These are phyloP conservation scores for Linnaemya tessellans DNA, from an alignment of 2,888 invertebrate genomes.

Conservation along the genomic window DNA sequence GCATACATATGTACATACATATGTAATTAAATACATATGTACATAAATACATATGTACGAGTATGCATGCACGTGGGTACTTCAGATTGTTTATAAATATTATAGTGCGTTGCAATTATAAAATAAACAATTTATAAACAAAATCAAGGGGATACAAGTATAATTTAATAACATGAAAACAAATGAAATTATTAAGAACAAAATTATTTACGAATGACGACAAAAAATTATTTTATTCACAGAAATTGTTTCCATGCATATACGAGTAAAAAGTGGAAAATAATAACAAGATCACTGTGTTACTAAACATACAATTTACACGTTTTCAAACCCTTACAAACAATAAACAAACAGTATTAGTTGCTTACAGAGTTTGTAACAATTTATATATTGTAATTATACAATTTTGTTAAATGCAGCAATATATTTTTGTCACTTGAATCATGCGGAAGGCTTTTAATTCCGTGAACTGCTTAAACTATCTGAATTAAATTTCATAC, in stretches of 20 bases:
- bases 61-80: background rate
- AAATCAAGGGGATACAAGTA: slow-evolving; percentile 11
- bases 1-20: too few species aligned
- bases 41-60: too few species aligned
- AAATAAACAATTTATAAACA: slow-evolving; percentile 19
- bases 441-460: too few species aligned
- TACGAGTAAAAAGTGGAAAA: slow-evolving; percentile 16
- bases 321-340: slow-evolving; percentile 13
- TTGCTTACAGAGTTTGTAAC: background rate
- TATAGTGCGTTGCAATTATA: slow-evolving; percentile 39
- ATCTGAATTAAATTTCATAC: too few species aligned
- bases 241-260: slow-evolving; percentile 44
- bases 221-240: slow-evolving; percentile 10
- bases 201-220: background rate
- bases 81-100: background rate
- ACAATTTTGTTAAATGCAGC: too few species aligned
- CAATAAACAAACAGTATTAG: background rate
- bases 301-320: slow-evolving; percentile 8
- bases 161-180: slow-evolving; percentile 6
- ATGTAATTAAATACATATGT: too few species aligned
- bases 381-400: too few species aligned
- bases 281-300: slow-evolving; percentile 18
- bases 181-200: slow-evolving; percentile 14
- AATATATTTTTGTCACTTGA: too few species aligned
- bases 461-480: too few species aligned